Conservation (phyloP, 2,888 invertebrate species). For the Eupelmus urozonus region DNA sequence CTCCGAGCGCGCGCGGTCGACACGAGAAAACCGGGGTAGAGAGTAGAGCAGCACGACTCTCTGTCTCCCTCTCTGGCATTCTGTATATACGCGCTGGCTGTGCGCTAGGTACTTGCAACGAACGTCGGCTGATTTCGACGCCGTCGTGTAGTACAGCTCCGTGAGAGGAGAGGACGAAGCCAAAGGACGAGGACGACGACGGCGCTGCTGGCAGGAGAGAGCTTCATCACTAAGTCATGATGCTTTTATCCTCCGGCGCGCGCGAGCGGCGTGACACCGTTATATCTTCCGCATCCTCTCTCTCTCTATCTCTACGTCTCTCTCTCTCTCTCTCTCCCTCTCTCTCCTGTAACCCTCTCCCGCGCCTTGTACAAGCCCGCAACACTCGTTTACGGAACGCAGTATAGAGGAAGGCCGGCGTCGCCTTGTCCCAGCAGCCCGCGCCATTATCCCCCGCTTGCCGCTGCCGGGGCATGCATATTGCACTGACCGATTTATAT, state of each 20-base stretch:
- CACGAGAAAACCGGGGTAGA: constrained; percentile 11
- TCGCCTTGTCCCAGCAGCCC: constrained; percentile 24
- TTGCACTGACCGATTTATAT: constrained; percentile 57
- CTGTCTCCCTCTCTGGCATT: background rate
- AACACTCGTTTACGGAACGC: constrained; percentile 38
- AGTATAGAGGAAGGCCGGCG: background rate
- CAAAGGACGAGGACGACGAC: constrained; percentile 56
- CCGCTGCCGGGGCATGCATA: constrained; percentile 53
- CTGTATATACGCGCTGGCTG: background rate
- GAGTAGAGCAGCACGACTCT: no score
- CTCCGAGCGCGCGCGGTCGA: constrained; percentile 35
- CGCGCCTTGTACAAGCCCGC: constrained; percentile 5
- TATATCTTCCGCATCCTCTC: constrained; percentile 62
- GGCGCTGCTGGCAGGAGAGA: constrained; percentile 57
- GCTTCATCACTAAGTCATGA: constrained; percentile 76
- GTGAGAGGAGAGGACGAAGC: constrained; percentile 24
- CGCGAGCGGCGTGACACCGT: constrained; percentile 64
- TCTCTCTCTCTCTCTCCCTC: background rate
- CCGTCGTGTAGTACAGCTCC: constrained; percentile 13
- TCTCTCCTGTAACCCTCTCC: background rate
- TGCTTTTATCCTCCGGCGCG: constrained; percentile 75
- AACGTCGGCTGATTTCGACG: constrained; percentile 42
- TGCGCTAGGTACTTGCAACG: constrained; percentile 28
- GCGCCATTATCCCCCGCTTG: constrained; percentile 43
- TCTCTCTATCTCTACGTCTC: background rate